Percentiles rank a stretch among this genome's conserved stretches.
These are phyloP conservation scores for Karalla daura DNA, from an alignment of 2,797 vertebrate genomes.

Conservation along the genomic window DNA sequence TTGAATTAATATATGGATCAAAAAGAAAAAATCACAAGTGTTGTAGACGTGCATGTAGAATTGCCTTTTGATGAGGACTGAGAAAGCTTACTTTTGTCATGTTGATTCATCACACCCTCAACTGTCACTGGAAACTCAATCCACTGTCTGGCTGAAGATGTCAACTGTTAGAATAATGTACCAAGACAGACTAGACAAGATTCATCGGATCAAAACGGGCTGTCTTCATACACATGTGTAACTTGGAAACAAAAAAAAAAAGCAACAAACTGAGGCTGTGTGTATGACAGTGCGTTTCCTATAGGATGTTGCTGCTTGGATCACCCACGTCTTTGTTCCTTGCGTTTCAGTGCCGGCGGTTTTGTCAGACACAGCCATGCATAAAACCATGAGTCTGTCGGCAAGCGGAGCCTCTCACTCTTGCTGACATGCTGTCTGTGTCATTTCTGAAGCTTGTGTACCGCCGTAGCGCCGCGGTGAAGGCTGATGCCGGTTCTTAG, in stretches of 20 bases:
- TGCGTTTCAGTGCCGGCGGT: not conserved
- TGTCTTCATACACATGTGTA: not conserved
- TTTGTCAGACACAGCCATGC: conserved; percentile 40
- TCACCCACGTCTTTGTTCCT: not conserved
- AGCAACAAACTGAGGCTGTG: not conserved
- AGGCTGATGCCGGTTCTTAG: conserved; percentile 47
- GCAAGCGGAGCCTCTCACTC: conserved; percentile 21
- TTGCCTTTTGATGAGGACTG: too few species aligned
- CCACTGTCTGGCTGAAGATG: conserved; percentile 26
- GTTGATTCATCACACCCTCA: too few species aligned
- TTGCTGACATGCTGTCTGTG: conserved; percentile 35
- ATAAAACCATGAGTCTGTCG: conserved; percentile 29
- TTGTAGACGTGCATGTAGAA: too few species aligned
- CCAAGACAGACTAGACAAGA: conserved; percentile 34
- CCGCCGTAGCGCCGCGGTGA: conserved; percentile 12
- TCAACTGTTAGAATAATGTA: conserved; percentile 25
- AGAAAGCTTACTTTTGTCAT: too few species aligned
- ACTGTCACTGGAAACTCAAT: conserved; percentile 21
- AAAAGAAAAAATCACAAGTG: too few species aligned
- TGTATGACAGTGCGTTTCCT: not conserved
- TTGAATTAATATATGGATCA: too few species aligned
- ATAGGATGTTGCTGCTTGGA: conserved; percentile 14
- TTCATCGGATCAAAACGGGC: conserved; percentile 1
- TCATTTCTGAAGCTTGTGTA: conserved; percentile 43
- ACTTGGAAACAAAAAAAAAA: conserved; percentile 24